Evolutionary conservation across 2,113 vertebrate species (phyloP).

Genomic region (Prietella phreatophila): DNA sequence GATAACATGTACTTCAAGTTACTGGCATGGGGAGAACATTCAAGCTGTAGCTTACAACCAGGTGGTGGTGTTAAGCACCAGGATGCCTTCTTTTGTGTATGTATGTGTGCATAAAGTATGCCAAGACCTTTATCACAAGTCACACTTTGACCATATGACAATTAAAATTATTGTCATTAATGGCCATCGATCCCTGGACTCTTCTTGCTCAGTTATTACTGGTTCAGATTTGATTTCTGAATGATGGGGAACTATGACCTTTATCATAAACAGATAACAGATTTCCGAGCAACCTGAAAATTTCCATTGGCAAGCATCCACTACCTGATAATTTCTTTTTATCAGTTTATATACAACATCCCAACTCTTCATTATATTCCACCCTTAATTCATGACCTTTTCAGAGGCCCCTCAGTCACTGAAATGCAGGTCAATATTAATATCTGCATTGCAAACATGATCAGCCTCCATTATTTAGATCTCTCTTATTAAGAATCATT

Average conservation of each 20-base stretch:
- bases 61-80: background rate
- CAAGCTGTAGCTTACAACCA: too few relatives aligned
- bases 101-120: background rate
- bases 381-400: slow-evolving; percentile 54
- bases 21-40: too few relatives aligned
- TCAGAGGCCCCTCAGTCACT: slow-evolving; percentile 22
- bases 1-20: too few relatives aligned
- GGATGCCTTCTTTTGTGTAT: background rate
- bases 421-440: slow-evolving; percentile 52
- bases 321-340: slow-evolving; percentile 35
- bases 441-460: slow-evolving; percentile 47
- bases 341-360: slow-evolving; percentile 31
- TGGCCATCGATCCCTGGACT: background rate
- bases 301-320: slow-evolving; percentile 24
- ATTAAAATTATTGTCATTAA: background rate
- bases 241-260: background rate
- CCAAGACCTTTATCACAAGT: background rate
- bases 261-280: background rate
- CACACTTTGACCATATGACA: background rate
- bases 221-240: background rate
- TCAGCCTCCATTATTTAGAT: slow-evolving; percentile 46
- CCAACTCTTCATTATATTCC: slow-evolving; percentile 47
- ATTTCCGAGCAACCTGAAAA: background rate
- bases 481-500: slow-evolving; percentile 46
- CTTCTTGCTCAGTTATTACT: background rate